Evolutionary conservation across 2,888 invertebrate species (phyloP).

Genomic region (Chloroclysta siterata): DNA sequence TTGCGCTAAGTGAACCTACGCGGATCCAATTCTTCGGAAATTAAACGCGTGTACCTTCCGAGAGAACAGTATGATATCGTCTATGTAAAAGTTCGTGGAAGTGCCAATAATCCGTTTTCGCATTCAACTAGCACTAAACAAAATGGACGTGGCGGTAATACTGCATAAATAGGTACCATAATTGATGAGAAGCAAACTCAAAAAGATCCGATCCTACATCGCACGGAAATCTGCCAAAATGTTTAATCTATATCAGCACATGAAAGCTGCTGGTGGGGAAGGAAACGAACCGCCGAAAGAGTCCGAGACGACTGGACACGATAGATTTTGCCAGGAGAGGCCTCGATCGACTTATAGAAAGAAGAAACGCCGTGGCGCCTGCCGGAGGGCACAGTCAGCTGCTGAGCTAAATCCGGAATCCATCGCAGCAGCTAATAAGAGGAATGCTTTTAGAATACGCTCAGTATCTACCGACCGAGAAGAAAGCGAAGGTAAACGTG

Average conservation of each 20-base stretch:
- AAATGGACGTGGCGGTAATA: neutral
- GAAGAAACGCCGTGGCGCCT: slow-evolving; percentile 84
- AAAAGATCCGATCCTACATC: slow-evolving; percentile 52
- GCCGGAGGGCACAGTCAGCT: slow-evolving; percentile 88
- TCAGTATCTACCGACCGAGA: slow-evolving; percentile 88
- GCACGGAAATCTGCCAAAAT: slow-evolving; percentile 73
- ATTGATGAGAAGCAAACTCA: slow-evolving; percentile 59
- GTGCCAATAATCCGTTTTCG: slow-evolving; percentile 5
- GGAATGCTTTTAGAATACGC: slow-evolving; percentile 86
- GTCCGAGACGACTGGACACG: slow-evolving; percentile 90
- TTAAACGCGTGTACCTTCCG: neutral
- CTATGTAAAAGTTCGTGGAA: neutral
- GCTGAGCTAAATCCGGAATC: slow-evolving; percentile 87
- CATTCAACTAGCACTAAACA: neutral
- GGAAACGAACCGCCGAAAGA: slow-evolving; percentile 78
- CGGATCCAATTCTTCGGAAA: slow-evolving; percentile 1
- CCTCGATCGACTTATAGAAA: slow-evolving; percentile 79
- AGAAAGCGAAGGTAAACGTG: slow-evolving; percentile 77
- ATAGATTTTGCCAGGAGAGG: slow-evolving; percentile 90
- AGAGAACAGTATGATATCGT: slow-evolving; percentile 2
- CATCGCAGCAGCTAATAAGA: slow-evolving; percentile 86
- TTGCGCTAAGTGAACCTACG: slow-evolving; percentile 6
- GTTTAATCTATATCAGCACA: slow-evolving; percentile 91
- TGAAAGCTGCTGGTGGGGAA: slow-evolving; percentile 84
- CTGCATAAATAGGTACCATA: slow-evolving; percentile 1